A percentile compares a stretch with the other conserved stretches of the same genome.
These are phyloP conservation scores for Odontophorus gujanensis DNA, from an alignment of 2,113 vertebrate genomes.

Conservation along the genomic window DNA sequence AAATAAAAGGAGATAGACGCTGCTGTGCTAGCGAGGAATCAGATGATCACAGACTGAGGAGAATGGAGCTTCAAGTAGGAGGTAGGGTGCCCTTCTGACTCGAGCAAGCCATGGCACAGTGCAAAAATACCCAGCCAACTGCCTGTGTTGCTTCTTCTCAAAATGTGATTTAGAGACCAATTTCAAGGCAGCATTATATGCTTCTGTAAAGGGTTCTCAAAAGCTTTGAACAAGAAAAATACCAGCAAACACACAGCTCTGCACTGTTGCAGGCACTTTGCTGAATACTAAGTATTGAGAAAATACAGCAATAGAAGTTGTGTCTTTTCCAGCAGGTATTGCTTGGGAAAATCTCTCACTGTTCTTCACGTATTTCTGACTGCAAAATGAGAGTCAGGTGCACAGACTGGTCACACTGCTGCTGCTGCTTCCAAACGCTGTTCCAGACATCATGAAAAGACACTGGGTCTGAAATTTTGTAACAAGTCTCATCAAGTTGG, in stretches of 20 bases:
- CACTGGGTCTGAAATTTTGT: neutral
- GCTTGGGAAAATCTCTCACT: neutral
- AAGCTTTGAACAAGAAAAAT: constrained; percentile 58
- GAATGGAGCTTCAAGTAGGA: neutral
- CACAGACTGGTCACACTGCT: neutral
- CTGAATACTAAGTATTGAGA: constrained; percentile 60
- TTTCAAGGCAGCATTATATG: constrained; percentile 59
- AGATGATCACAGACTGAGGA: neutral
- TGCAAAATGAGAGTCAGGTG: neutral
- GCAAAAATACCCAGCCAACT: constrained; percentile 32
- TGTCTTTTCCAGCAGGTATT: neutral
- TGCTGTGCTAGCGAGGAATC: neutral
- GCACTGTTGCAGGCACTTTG: constrained; percentile 24
- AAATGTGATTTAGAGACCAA: constrained; percentile 42
- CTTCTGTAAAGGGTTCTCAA: constrained; percentile 53
- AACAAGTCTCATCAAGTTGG: neutral
- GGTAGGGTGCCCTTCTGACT: constrained; percentile 4
- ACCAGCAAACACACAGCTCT: constrained; percentile 39
- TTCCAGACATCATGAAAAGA: neutral
- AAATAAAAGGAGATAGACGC: accelerated
- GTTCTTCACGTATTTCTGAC: neutral
- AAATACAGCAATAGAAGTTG: neutral
- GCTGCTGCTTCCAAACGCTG: neutral
- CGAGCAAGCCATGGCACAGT: neutral
- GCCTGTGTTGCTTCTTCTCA: constrained; percentile 44